Evolutionary conservation across 2,888 invertebrate species (phyloP), one percentile per base, ranked within the genome.

Genomic region (Synanthedon vespiformis): DNA sequence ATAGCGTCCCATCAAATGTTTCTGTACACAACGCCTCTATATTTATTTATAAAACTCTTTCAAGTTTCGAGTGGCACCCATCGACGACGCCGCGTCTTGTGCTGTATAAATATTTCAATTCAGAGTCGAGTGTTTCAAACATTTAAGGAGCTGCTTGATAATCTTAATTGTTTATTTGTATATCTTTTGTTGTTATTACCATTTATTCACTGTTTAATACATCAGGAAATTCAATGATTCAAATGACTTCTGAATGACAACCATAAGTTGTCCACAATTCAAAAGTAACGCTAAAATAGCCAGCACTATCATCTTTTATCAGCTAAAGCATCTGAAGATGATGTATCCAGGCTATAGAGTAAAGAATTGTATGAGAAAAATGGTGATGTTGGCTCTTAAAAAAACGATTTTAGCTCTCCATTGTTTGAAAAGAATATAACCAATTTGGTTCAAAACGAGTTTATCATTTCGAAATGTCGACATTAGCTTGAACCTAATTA

Each of bases 11-110:
- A 73, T 80, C 81, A 83, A 84, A 84, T 78, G 74, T 60, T 72
- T 70, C 74, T 69, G 77, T 71, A 76, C 71, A 75, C 74, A 74
- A 66, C 71, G 70, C 72, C 74, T 64, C 67, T 71, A 34, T 34
- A 34, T 77, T 82, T 87, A 83, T 87, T 86, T 86, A 84, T 80
- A 77, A 85, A 86, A 86, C 86, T 83, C 70, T 68, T 57, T 70
- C 64, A 69, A 71, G 72, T 72, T 63, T 66, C 65, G 70, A 77
- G 71, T 70, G 74, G 68, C 65, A 68, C 68, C 67, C 62, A 34
- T 68, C 57, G 59, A 61, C 34, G 22, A 22, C 68, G 67, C 64
- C 67, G 63, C 65, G 69, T 61, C 70, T 68, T 70, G 70, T 60
- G 61, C 67, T 77, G 65, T 66, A 76, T 78, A 82, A 83, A 81